These are phyloP conservation scores for Albula goreensis DNA, from an alignment of 2,113 vertebrate species.

Conservation along the genomic window DNA sequence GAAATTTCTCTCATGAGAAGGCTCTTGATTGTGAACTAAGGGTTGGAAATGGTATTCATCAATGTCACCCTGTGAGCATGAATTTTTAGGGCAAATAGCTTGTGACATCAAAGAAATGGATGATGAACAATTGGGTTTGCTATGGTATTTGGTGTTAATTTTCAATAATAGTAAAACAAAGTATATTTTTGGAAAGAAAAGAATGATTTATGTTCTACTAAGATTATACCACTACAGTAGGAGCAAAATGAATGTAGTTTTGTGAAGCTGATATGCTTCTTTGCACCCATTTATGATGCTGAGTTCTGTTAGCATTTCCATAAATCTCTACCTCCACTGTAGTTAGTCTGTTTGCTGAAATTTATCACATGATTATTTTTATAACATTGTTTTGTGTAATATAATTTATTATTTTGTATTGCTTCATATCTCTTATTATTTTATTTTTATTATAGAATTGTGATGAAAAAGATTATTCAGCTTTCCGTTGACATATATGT, in stretches of 20 bases:
- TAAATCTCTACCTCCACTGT: background rate
- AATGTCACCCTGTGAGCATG: background rate
- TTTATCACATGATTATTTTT: background rate
- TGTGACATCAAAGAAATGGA: background rate
- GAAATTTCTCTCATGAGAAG: background rate
- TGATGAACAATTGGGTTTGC: background rate
- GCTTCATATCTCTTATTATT: too few species aligned
- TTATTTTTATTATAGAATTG: background rate
- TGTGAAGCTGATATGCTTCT: background rate
- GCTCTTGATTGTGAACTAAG: background rate
- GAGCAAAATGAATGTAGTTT: background rate
- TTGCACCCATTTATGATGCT: background rate
- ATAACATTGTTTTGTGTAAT: background rate
- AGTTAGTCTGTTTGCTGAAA: background rate
- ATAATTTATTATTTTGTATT: background rate
- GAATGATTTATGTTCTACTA: background rate
- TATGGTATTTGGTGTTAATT: background rate
- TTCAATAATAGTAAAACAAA: background rate
- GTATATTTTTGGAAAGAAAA: background rate
- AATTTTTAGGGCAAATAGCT: background rate
- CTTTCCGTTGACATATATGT: background rate
- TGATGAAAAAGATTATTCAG: background rate
- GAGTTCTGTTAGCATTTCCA: background rate
- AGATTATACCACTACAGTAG: background rate
- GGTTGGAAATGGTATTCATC: background rate